These are phyloP conservation scores for Rhineura floridana DNA, from an alignment of 2,113 vertebrate genomes.

Conservation along the genomic window DNA sequence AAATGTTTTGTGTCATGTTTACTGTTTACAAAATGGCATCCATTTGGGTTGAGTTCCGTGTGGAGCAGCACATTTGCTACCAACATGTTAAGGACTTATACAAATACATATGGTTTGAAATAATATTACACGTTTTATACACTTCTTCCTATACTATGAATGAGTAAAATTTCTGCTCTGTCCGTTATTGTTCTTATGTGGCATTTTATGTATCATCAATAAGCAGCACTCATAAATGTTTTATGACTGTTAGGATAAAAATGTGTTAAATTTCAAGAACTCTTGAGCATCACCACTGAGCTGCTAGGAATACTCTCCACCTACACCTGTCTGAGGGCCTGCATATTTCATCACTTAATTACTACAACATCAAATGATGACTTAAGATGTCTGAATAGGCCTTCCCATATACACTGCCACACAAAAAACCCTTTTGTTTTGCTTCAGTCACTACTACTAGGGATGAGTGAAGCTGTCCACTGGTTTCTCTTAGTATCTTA, in stretches of 20 bases:
- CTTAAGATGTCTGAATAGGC: not conserved
- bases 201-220: too few species aligned
- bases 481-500: too few species aligned
- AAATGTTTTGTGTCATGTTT: constrained; percentile 36
- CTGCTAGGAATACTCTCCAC: fast-evolving
- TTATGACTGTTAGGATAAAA: too few species aligned
- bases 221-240: too few species aligned
- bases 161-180: constrained; percentile 14
- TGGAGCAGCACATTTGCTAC: not conserved
- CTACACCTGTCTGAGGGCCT: not conserved
- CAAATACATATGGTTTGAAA: not conserved
- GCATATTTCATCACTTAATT: not conserved
- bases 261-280: not conserved
- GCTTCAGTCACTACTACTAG: not conserved
- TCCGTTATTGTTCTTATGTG: not conserved
- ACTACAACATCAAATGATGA: not conserved
- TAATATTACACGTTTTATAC: not conserved
- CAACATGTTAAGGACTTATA: not conserved
- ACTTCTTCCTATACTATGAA: not conserved
- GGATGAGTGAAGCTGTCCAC: too few species aligned
- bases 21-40: not conserved
- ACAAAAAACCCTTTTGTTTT: not conserved
- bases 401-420: not conserved
- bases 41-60: not conserved
- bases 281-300: not conserved